phyloP scores from a whole-genome alignment of 1,140 invertebrate species.

The Cherax quadricarinatus region DNA sequence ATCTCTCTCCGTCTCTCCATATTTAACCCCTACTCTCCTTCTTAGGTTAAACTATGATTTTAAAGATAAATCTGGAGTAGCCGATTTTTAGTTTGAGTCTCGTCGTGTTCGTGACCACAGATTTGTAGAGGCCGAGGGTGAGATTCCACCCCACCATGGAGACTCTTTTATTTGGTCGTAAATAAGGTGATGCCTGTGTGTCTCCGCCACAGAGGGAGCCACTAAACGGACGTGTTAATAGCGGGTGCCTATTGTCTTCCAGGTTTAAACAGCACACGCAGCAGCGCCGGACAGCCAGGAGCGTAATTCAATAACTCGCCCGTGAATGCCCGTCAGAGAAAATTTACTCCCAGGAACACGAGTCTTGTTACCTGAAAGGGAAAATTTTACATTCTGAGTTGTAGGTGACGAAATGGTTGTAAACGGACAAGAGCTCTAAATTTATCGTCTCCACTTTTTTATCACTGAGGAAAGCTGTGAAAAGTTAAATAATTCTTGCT shows the following conservation, averaged over 20 bases:
- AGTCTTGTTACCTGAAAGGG: background rate
- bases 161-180: background rate
- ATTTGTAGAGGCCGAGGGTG: no score
- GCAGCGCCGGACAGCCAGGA: background rate
- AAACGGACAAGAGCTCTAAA: slow-evolving; percentile 11
- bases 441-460: background rate
- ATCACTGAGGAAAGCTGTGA: background rate
- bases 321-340: background rate
- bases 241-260: background rate
- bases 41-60: no score
- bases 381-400: background rate
- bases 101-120: no score
- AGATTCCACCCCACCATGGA: background rate
- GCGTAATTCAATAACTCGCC: background rate
- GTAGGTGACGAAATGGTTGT: slow-evolving; percentile 24
- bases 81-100: no score
- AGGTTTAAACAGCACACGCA: background rate
- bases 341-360: background rate
- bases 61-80: no score
- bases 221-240: background rate
- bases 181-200: background rate
- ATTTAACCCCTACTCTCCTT: no score
- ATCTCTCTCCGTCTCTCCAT: no score
- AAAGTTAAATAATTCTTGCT: background rate
- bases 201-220: background rate